Evolutionary conservation across 2,797 vertebrate species (phyloP), one percentile per base, ranked within the genome.

Genomic region (Hirundo rustica): DNA sequence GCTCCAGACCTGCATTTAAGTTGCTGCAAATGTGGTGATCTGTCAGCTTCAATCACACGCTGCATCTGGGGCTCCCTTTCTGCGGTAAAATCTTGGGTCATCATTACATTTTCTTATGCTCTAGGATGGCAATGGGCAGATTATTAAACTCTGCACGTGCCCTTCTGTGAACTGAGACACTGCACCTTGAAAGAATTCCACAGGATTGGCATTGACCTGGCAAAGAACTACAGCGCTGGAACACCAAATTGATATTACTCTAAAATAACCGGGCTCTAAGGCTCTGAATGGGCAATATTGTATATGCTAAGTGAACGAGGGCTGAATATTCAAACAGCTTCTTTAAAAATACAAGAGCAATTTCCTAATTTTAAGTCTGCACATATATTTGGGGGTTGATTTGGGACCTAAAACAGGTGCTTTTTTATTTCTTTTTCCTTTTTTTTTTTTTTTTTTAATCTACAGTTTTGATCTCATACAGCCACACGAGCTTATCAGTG

Each of bases 1-100:
- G 92, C 93, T 94, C 27, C 75, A 91, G 83, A 87, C 79, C 72
- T 66, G 68, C 90, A 47, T 89, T 95, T 82, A 93, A 91, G 92
- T 71, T 85, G 75, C 75, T 62, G 58, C 91, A 93, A 95, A 93
- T 45, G 68, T 15, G 6, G n/a, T 85, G 67, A 88, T 95, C 71
- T 67, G 71, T 79, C 88, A 81, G 44, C 15, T 66, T 94, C 53
- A 45, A 65, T 95, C 68, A 61, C 25, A 7, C 8, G 8, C 44
- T 23, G 44, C 64, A 44, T 54, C 7, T 4, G 67, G 60, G 17
- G 19, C 47, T 95, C 27, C 51, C 14, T 85, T 79, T 58, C 67
- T 50, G 26, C 80, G 19, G 19, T 81, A 64, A 92, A 90, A 67
- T 54, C 77, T 79, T 32, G 27, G 71, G 71, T 57, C 74, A 66